Percentiles rank a stretch among this genome's conserved stretches.
Evolutionary conservation across 2,888 invertebrate genomes (phyloP).

Genomic region (Drosophila niveifrons): DNA sequence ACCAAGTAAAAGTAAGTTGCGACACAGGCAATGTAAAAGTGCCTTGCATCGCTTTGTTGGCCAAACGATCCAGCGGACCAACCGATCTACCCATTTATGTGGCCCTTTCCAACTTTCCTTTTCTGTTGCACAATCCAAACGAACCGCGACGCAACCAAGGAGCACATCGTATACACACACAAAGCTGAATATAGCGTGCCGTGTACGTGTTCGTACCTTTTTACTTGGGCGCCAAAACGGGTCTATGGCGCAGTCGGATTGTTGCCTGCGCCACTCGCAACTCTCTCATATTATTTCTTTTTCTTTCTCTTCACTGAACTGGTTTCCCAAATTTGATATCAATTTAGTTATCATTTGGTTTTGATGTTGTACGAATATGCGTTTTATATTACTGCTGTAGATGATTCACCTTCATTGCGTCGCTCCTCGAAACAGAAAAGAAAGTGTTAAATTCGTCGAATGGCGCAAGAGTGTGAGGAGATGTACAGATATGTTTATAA

Average conservation of each 20-base stretch:
- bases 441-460: constrained; percentile 47
- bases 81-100: constrained; percentile 14
- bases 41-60: constrained; percentile 17
- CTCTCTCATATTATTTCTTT: not conserved
- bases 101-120: constrained; percentile 75
- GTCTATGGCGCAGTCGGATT: constrained; percentile 3
- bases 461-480: constrained; percentile 4
- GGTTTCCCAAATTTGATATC: constrained; percentile 50
- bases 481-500: constrained; percentile 7
- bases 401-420: constrained; percentile 52
- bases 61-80: constrained; percentile 3
- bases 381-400: constrained; percentile 10
- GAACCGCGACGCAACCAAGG: constrained; percentile 34
- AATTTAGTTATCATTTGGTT: constrained; percentile 41
- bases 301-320: constrained; percentile 36
- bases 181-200: not conserved
- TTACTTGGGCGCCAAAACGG: constrained; percentile 20
- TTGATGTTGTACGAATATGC: constrained; percentile 2
- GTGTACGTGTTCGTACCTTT: not conserved
- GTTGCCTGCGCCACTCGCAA: not conserved
- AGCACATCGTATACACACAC: constrained; percentile 32
- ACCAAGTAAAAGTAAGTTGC: constrained; percentile 75
- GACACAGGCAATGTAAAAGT: constrained; percentile 44
- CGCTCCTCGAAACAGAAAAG: constrained; percentile 40
- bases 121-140: constrained; percentile 71